Conservation (phyloP, 1,140 invertebrate genomes). For the Vollenhovia emeryi region DNA sequence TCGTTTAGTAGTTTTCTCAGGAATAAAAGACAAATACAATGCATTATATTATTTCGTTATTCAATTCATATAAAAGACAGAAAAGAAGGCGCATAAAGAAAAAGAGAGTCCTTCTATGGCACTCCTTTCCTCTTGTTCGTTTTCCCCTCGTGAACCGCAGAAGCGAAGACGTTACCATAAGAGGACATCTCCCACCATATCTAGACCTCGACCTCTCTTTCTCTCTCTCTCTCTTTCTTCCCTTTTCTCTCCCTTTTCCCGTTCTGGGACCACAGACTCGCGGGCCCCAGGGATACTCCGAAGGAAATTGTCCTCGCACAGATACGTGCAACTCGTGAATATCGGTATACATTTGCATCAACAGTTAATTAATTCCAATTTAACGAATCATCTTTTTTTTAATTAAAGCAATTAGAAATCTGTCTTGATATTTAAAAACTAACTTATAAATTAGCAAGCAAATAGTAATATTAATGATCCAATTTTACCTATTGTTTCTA, state of each 20-base stretch:
- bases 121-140: slow-evolving; percentile 65
- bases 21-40: background rate
- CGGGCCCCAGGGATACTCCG: background rate
- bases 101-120: background rate
- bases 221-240: background rate
- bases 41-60: slow-evolving; percentile 2
- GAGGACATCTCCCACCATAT: slow-evolving; percentile 80
- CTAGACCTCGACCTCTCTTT: slow-evolving; percentile 48
- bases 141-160: slow-evolving; percentile 59
- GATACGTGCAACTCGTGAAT: slow-evolving; percentile 28
- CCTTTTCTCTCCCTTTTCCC: slow-evolving; percentile 8
- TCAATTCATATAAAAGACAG: slow-evolving; percentile 4
- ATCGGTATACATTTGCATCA: background rate
- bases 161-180: slow-evolving; percentile 81
- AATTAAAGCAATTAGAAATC: background rate
- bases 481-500: background rate
- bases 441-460: background rate
- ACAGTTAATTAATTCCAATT: slow-evolving; percentile 11
- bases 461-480: background rate
- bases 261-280: slow-evolving; percentile 17
- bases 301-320: slow-evolving; percentile 23
- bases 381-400: background rate
- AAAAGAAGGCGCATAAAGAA: background rate
- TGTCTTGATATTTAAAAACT: background rate
- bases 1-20: background rate